Conservation (phyloP, 2,888 invertebrate genomes). For the Asteroscopus sphinx region DNA sequence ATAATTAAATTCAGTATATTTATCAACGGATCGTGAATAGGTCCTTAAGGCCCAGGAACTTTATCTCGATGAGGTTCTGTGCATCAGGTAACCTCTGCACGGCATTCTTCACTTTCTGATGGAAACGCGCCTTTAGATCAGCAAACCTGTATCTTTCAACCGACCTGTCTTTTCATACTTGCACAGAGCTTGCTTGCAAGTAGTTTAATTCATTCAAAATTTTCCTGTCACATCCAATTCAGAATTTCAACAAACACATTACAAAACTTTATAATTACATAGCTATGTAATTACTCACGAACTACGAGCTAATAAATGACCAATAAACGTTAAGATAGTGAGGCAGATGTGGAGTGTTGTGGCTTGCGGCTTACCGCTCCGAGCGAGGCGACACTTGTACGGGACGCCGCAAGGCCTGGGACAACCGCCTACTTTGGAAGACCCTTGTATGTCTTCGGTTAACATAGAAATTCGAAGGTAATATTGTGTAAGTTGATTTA, state of each 20-base stretch:
- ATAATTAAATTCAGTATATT: too few species aligned
- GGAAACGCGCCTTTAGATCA: too few species aligned
- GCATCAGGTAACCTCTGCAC: too few species aligned
- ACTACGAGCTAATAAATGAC: constrained; percentile 40
- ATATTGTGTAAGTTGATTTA: not conserved
- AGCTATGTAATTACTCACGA: constrained; percentile 4
- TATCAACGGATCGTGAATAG: too few species aligned
- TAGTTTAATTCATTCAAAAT: not conserved
- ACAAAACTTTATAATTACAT: not conserved
- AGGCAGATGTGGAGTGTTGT: constrained; percentile 28
- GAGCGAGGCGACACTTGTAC: constrained; percentile 42
- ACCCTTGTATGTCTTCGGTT: constrained; percentile 38
- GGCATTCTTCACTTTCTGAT: too few species aligned
- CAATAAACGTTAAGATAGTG: constrained; percentile 46
- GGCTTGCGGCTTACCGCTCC: constrained; percentile 31
- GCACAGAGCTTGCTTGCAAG: too few species aligned
- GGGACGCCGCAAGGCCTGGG: constrained; percentile 25
- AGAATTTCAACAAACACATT: too few species aligned
- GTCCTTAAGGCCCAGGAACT: too few species aligned
- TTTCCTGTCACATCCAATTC: not conserved
- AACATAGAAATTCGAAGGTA: constrained; percentile 26
- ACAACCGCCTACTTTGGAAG: constrained; percentile 29
- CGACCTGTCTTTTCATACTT: too few species aligned
- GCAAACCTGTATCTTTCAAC: too few species aligned
- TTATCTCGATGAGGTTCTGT: too few species aligned